Base-by-base conservation (phyloP, 2,888 invertebrate genomes). In the Embidobia sp. region DNA sequence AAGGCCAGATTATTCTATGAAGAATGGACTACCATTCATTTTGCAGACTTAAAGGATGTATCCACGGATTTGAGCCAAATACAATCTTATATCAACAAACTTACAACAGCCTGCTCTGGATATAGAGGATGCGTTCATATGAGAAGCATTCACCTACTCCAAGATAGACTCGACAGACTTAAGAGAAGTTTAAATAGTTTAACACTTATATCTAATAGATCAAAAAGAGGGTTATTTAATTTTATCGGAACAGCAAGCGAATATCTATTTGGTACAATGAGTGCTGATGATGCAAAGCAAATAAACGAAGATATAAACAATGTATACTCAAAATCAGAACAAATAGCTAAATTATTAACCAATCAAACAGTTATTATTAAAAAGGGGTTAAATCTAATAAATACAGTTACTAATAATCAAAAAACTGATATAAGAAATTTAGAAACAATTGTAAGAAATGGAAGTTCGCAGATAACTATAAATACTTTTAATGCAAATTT, bases 201-300 rank as follows among this genome's bases (percentile, higher is more conserved):
- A n/a, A 13, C 16, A 42, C 1, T 10, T 3, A 15, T 42, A 1
- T 22, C 42, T 1, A 53, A 19, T 22, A 40, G 64, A 44, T 37
- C 26, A 2, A 51, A 53, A 31, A 15, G 53, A 19, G 64, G 51
- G 1, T 19, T 64, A 8, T 42, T 42, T 22, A 42, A 42, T 11
- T 42, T 42, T 42, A 22, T 42, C 8, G 22, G 19, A 1, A 10
- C 22, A 6, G 42, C 42, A 3, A 42, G 42, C 22, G 8, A n/a
- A 48, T 48, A n/a, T 48, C n/a, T 48, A n/a, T 48, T 48, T 18
- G 48, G 48, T 3, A 31, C 48, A 10, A 66, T 66, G 66, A 44
- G 19, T 5, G 42, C 66, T 1, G 19, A 33, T 7, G 66, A 66
- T 46, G 66, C 44, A 1, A 35, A 46, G 16, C 3, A 26, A 27